These are phyloP conservation scores for Hemiprocne comata DNA, from an alignment of 2,113 vertebrate species.

Conservation along the genomic window DNA sequence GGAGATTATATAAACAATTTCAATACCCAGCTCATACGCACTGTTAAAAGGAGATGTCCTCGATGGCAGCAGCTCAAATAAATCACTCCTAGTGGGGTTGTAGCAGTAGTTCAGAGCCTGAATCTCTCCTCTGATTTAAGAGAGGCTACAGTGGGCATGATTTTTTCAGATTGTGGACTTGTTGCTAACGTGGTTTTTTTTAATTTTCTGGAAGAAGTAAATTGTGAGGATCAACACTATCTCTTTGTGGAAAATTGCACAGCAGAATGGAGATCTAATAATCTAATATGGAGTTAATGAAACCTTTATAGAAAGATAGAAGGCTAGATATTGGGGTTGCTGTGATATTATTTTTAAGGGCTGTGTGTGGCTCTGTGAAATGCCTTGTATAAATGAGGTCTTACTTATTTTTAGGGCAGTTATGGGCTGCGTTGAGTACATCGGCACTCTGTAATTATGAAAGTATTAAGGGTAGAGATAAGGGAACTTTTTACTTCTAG, in stretches of 20 bases:
- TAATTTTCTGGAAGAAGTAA: neutral
- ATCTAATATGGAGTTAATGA: neutral
- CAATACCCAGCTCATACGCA: neutral
- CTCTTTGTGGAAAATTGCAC: neutral
- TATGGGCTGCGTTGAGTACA: neutral
- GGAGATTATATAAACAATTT: conserved; percentile 23
- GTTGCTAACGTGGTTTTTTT: neutral
- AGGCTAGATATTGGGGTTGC: neutral
- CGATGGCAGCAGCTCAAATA: neutral
- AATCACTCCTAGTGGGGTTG: neutral
- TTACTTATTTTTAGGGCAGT: neutral
- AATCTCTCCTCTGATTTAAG: neutral
- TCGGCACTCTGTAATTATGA: neutral
- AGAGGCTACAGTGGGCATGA: neutral
- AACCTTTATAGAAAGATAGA: neutral
- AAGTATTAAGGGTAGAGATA: neutral
- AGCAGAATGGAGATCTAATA: neutral
- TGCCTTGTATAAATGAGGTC: neutral
- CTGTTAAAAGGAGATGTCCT: conserved; percentile 26
- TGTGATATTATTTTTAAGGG: neutral
- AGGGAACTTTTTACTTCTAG: neutral
- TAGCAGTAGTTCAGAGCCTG: neutral
- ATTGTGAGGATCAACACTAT: neutral
- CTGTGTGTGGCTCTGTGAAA: neutral
- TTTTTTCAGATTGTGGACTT: neutral